Evolutionary conservation across 2,888 invertebrate genomes (phyloP), one percentile per base, ranked within the genome.

Genomic region (Desoria tigrina): DNA sequence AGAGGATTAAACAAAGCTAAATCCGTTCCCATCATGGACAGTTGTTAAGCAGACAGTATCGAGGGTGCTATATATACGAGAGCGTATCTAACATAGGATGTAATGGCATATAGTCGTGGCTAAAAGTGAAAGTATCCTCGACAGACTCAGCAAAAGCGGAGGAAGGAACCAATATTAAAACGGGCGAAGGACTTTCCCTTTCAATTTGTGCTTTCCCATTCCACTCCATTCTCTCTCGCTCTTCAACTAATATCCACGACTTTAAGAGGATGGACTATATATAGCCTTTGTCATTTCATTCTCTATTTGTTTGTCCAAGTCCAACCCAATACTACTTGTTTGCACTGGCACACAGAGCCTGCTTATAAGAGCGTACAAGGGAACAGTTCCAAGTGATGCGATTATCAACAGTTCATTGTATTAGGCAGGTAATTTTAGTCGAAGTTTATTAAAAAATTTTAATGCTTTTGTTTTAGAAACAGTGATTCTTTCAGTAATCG

Each of bases 1-100:
- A 62, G 42, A 55, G 62, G 62, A 62, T 62, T 62, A 62, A 62
- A 62, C 62, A 54, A 62, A 62, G 61, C 62, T 55, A 51, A 51
- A 51, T 51, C 51, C 51, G 24, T 51, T 14, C 23, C 24, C 26
- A 24, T 51, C 26, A 9, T 51, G 51, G 51, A 9, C 51, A 51
- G 24, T 45, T 18, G 9, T 45, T 4, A 32, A 32, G 32, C 32
- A 32, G 32, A 32, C 32, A 32, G 32, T 32, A n/a, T n/a, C n/a
- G n/a, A n/a, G n/a, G n/a, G n/a, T n/a, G n/a, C n/a, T n/a, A n/a
- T n/a, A n/a, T n/a, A n/a, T n/a, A n/a, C n/a, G n/a, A n/a, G 32
- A 11, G 32, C 4, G 32, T 32, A 45, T 21, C n/a, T n/a, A n/a
- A n/a, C n/a, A n/a, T n/a, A n/a, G 45, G 45, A 6, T 45, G n/a